Conservation (phyloP, 2,888 invertebrate genomes). For the Plusia festucae region DNA sequence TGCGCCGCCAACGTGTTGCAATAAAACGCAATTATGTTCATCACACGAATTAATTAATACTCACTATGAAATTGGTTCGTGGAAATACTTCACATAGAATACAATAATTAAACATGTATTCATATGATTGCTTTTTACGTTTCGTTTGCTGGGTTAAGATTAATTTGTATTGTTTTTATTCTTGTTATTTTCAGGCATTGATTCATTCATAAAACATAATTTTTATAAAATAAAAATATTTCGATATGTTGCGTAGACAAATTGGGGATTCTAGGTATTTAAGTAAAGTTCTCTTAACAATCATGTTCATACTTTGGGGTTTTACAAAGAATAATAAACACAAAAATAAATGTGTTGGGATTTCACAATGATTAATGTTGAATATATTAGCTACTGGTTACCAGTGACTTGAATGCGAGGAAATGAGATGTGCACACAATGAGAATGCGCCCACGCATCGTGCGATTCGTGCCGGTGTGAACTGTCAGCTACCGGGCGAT, state of each 20-base stretch:
- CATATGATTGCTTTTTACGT: slow-evolving; percentile 5
- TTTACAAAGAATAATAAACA: not conserved
- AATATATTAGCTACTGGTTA: slow-evolving; percentile 76
- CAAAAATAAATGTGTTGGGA: slow-evolving; percentile 50
- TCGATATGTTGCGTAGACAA: no score
- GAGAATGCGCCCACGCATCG: slow-evolving; percentile 74
- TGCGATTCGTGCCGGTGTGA: slow-evolving; percentile 71
- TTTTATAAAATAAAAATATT: no score
- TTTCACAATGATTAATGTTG: slow-evolving; percentile 76
- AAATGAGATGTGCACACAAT: slow-evolving; percentile 84
- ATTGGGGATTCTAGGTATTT: no score
- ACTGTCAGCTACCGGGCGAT: slow-evolving; percentile 81
- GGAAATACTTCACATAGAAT: slow-evolving; percentile 38
- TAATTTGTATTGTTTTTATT: no score
- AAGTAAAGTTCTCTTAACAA: no score
- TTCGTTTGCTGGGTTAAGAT: not conserved
- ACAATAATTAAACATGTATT: slow-evolving; percentile 4
- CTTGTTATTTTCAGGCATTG: no score
- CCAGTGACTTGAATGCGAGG: slow-evolving; percentile 76
- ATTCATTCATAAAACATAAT: no score
- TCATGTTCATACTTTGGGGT: not conserved
- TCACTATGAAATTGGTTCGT: slow-evolving; percentile 63
- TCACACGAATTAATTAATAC: slow-evolving; percentile 66
- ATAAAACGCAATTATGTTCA: slow-evolving; percentile 73
- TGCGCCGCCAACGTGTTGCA: slow-evolving; percentile 63